Evolutionary conservation across 1,140 invertebrate genomes (phyloP).

Genomic region (Hylaeus anthracinus): DNA sequence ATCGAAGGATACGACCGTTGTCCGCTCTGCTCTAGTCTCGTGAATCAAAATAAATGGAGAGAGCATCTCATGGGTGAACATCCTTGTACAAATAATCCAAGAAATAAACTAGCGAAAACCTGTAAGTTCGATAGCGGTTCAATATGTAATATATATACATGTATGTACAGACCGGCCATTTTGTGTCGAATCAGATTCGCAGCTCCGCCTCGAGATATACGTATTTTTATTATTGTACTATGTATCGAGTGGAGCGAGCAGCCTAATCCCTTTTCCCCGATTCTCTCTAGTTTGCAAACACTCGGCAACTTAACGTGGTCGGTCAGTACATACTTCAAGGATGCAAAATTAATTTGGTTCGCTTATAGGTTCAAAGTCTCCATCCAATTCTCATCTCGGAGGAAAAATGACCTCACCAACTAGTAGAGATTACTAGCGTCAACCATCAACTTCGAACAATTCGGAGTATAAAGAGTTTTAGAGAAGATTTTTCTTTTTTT

Average conservation of each 20-base stretch:
- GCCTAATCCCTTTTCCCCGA: too few relatives aligned
- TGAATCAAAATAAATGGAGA: slow-evolving; percentile 83
- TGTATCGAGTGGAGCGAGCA: too few relatives aligned
- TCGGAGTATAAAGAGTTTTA: slow-evolving; percentile 60
- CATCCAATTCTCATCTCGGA: slow-evolving; percentile 74
- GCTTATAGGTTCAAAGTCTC: slow-evolving; percentile 74
- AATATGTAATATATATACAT: too few relatives aligned
- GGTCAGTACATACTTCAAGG: too few relatives aligned
- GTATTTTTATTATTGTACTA: too few relatives aligned
- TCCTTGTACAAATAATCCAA: slow-evolving; percentile 82
- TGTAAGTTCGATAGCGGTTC: slow-evolving; percentile 65
- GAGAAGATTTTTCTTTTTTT: slow-evolving; percentile 64
- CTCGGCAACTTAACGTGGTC: too few relatives aligned
- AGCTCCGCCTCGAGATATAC: too few relatives aligned
- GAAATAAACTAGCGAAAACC: slow-evolving; percentile 75
- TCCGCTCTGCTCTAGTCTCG: slow-evolving; percentile 85
- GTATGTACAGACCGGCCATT: too few relatives aligned
- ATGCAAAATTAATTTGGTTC: not conserved
- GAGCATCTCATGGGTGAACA: slow-evolving; percentile 84
- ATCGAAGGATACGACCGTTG: slow-evolving; percentile 84
- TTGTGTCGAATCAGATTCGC: too few relatives aligned
- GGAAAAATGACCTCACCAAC: slow-evolving; percentile 77
- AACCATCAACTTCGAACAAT: slow-evolving; percentile 47
- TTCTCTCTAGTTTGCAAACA: too few relatives aligned
- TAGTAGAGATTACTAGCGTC: slow-evolving; percentile 74